Base-by-base conservation (phyloP, 2,888 invertebrate species). In the Antheraea yamamai region DNA sequence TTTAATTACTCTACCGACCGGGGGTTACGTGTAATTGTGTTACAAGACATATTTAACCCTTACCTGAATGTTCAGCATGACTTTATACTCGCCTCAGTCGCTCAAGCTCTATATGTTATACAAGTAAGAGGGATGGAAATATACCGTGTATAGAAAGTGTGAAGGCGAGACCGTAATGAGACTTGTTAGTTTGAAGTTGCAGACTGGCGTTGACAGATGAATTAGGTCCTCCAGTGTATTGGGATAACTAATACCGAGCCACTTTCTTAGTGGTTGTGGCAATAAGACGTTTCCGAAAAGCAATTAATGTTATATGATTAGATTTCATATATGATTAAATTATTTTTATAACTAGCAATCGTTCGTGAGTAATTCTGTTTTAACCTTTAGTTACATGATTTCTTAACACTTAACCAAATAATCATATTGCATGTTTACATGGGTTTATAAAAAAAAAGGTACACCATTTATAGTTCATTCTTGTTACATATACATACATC, bases 1-100 rank as follows among this genome's bases (percentile, higher is more conserved):
- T 89, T 87, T 89, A 90, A 90, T 90, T 89, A 88, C 87, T 81
- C 84, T 84, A 88, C 87, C 88, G 88, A 88, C 85, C 85, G 83
- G 81, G 47, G 83, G 82, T 80, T 83, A 84, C 83, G 84, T 84
- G 81, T 78, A 68, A 73, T 73, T 79, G 83, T 84, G 85, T 87
- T 85, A 85, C 78, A 82, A 78, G 77, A 77, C 79, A 77, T 81
- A 81, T 83, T 80, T 78, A 74, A 70, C 70, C 35, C 23, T 39
- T 39, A 70, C 70, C 39, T 39, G 70, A 70, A 70, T n/a, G 39
- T 70, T 39, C 39, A 39, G n/a, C 20, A 70, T 70, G 20, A 8
- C 39, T 39, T 39, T 39, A 70, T 14, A 39, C 10, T 26, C 39
- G 20, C n/a, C 39, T 12, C n/a, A 8, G 39, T 70, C 70, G 35